A percentile compares a stretch with the other conserved stretches of the same genome.
These are phyloP conservation scores for Sarcophilus harrisii DNA, from an alignment of 2,797 vertebrate species.

Conservation along the genomic window DNA sequence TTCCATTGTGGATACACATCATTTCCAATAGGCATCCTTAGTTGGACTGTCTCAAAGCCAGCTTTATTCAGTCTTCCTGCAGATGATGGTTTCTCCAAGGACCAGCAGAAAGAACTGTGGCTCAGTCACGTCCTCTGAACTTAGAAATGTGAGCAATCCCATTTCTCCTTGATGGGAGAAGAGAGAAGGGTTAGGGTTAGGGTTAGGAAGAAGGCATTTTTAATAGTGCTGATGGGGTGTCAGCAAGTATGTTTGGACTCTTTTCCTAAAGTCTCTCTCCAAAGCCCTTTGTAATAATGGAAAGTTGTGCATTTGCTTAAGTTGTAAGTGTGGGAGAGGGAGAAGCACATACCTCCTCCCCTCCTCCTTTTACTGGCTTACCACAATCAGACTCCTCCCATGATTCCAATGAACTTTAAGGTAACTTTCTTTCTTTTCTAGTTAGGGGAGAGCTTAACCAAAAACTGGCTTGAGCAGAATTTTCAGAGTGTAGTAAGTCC, in stretches of 20 bases:
- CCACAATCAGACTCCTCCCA: not conserved
- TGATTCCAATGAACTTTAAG: not conserved
- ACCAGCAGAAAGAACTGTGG: not conserved
- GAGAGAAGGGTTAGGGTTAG: no score
- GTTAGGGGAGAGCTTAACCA: not conserved
- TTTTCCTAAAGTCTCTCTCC: not conserved
- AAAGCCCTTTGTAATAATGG: not conserved
- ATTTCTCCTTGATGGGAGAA: not conserved
- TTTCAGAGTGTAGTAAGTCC: not conserved
- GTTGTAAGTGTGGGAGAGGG: not conserved
- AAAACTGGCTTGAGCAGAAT: not conserved
- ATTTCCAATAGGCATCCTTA: not conserved
- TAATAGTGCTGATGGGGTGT: not conserved
- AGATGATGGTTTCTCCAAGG: not conserved
- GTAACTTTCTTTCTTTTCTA: not conserved
- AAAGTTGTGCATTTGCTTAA: not conserved
- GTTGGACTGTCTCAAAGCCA: constrained; percentile 9
- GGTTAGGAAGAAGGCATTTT: no score
- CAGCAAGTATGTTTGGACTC: not conserved
- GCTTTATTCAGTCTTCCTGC: not conserved
- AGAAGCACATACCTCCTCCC: not conserved
- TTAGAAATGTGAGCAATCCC: not conserved
- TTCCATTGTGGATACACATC: not conserved
- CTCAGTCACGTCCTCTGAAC: not conserved
- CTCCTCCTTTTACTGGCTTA: not conserved